A percentile compares a stretch with the other conserved stretches of the same genome.
Evolutionary conservation across 2,888 invertebrate genomes (phyloP).

Genomic region (Hecatera dysodea): DNA sequence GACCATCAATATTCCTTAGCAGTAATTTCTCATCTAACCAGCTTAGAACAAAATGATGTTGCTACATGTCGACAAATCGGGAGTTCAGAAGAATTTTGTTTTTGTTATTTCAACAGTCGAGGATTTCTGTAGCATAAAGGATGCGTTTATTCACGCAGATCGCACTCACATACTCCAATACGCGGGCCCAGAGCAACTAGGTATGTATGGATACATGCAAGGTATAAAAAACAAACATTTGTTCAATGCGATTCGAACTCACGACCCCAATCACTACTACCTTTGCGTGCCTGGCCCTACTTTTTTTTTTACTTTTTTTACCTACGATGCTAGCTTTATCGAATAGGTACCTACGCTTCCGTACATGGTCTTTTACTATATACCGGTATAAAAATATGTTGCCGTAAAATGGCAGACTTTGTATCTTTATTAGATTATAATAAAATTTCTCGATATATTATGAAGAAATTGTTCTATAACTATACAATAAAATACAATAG

Average conservation of each 20-base stretch:
- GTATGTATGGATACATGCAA: not conserved
- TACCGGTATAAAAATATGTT: not conserved
- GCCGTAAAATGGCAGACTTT: too few species aligned
- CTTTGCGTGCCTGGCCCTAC: too few species aligned
- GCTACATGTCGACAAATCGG: not conserved
- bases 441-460: too few species aligned
- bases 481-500: too few species aligned
- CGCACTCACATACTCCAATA: constrained; percentile 7
- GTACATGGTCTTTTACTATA: not conserved
- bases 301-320: too few species aligned
- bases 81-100: not conserved
- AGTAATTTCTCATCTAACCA: not conserved
- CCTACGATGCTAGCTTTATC: too few species aligned
- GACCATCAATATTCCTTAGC: not conserved
- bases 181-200: not conserved
- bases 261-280: constrained; percentile 4
- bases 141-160: constrained; percentile 5
- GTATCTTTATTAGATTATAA: too few species aligned
- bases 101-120: not conserved
- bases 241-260: not conserved
- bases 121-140: not conserved
- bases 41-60: not conserved
- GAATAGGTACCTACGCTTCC: too few species aligned
- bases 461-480: too few species aligned
- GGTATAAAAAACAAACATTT: constrained; percentile 13